Evolutionary conservation across 2,113 vertebrate species (phyloP).

Genomic region (Microcebus murinus): DNA sequence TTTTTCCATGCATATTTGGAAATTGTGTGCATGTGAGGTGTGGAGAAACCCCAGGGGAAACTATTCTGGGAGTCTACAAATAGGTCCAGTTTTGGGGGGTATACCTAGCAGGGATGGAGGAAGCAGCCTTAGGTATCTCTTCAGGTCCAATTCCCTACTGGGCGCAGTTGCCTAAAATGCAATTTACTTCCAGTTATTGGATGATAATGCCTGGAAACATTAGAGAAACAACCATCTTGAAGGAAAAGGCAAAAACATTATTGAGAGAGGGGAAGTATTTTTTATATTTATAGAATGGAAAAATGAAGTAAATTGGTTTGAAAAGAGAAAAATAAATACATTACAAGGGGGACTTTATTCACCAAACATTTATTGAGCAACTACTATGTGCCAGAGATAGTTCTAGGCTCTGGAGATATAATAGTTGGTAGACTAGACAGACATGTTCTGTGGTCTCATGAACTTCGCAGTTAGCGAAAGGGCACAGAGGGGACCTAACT

Average conservation of each 20-base stretch:
- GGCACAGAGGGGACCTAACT: neutral
- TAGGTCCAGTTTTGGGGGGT: neutral
- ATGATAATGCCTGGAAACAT: neutral
- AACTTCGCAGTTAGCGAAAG: neutral
- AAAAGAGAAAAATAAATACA: slow-evolving; percentile 49
- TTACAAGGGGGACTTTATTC: neutral
- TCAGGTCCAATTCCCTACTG: neutral
- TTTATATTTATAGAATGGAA: slow-evolving; percentile 25
- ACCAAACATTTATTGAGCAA: neutral
- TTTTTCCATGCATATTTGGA: slow-evolving; percentile 10
- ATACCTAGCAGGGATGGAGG: neutral
- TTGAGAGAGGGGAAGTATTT: neutral
- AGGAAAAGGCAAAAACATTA: slow-evolving; percentile 33
- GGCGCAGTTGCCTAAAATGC: neutral
- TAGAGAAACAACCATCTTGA: neutral
- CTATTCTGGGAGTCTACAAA: neutral
- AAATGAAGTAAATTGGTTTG: neutral
- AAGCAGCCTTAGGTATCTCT: neutral
- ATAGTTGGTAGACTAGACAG: neutral
- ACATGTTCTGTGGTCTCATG: neutral
- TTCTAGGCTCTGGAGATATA: neutral
- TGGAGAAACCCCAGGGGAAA: neutral
- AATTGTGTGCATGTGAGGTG: neutral
- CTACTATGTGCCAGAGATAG: neutral
- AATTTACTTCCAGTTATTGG: neutral